phyloP scores from a whole-genome alignment of 2,797 vertebrate genomes.

The Arrhamphus sclerolepis region DNA sequence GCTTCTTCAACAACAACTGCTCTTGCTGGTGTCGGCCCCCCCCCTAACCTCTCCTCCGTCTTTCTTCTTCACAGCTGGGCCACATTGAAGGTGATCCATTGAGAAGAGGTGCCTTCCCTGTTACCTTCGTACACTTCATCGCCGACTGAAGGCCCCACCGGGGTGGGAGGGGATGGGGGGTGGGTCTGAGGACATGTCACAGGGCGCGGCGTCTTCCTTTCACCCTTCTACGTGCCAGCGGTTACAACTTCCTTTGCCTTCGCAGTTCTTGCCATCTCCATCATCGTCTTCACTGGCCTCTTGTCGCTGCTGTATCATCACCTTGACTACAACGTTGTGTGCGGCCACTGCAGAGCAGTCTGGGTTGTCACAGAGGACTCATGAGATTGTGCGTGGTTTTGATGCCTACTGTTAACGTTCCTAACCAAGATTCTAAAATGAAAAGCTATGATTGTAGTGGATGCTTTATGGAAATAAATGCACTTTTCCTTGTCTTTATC shows the following conservation, averaged over 20 bases:
- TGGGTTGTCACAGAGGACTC: constrained; percentile 23
- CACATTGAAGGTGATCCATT: constrained; percentile 96
- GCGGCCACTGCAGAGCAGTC: constrained; percentile 24
- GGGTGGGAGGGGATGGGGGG: too few species aligned
- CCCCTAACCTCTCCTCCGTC: constrained; percentile 7
- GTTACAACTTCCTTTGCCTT: constrained; percentile 14
- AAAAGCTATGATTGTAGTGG: constrained; percentile 62
- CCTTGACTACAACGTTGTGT: constrained; percentile 27
- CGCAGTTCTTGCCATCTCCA: constrained; percentile 1
- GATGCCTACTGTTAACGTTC: constrained; percentile 11
- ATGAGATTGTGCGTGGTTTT: constrained; percentile 32
- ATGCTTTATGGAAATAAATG: constrained; percentile 70
- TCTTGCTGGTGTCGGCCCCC: not conserved
- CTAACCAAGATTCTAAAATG: constrained; percentile 33
- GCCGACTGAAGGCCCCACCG: constrained; percentile 90
- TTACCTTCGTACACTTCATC: constrained; percentile 97
- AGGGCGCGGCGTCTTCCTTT: constrained; percentile 8
- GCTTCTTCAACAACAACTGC: not conserved
- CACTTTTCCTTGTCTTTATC: constrained; percentile 75
- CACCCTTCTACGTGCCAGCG: constrained; percentile 8
- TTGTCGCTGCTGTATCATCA: constrained; percentile 16
- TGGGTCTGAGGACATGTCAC: constrained; percentile 29
- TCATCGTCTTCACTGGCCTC: constrained; percentile 15
- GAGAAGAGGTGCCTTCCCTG: constrained; percentile 95
- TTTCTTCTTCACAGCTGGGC: constrained; percentile 84